Evolutionary conservation across 2,113 vertebrate species (phyloP), one percentile per base, ranked within the genome.

Genomic region (Neolamprologus sp.): DNA sequence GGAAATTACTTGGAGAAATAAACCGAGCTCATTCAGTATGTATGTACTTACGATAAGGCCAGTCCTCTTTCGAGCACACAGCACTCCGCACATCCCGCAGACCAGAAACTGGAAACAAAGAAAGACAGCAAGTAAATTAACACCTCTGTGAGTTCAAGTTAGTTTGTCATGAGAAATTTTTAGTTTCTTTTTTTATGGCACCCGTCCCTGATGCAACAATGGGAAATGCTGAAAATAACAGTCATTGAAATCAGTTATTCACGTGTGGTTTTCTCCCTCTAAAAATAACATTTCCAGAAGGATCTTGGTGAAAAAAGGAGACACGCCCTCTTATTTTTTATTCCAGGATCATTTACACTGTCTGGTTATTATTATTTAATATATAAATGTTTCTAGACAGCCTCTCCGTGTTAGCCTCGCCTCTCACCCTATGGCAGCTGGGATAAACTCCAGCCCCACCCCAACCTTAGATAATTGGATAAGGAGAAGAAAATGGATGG

Each of bases 41-140:
- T 30, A 49, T 17, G 7, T 92, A 99, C 98, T 99, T 97, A 99
- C 98, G 26, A 98, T 96, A 88, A 99, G 98, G 94, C 98, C 98
- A 19, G 98, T 98, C 92, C 98, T 98, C 94, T 99, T 99, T 95
- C 97, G 98, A 89, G 98, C 98, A 12, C 98, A 99, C 89, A 99
- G 84, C 94, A 99, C 97, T 94, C 98, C 98, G 89, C 98, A 99
- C 92, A 98, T 95, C 81, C 98, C 98, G 88, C 98, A 99, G 89
- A 99, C 96, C 58, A 99, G 97, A 94, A 99, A 99, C 98, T 99
- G 96, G 10, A 80, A 68, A 17, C 33, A 86, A 35, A 90, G 13
- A 84, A 96, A 63, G 81, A 90, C 58, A 87, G 90, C 73, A 90
- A 87, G 58, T 86, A 51, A 63, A 80, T 82, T 7, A 83, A 47